Conservation (phyloP, 2,113 vertebrate species). For the Lycocorax pyrrhopterus region DNA sequence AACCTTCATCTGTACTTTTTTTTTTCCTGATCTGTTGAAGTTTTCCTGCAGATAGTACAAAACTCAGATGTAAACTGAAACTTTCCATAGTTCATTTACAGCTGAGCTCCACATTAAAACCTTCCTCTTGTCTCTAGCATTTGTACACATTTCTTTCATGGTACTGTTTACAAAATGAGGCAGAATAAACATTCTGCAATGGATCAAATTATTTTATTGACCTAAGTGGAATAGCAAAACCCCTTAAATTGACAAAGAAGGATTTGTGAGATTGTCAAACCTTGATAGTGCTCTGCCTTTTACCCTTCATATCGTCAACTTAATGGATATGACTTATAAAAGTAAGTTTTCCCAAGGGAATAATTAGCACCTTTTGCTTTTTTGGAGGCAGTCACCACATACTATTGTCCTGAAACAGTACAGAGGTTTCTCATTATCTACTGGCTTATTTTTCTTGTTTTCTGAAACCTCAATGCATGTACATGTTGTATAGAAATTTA, state of each 20-base stretch:
- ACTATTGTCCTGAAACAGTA: not conserved
- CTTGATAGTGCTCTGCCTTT: not conserved
- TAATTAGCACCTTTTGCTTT: not conserved
- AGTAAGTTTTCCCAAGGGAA: not conserved
- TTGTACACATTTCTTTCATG: not conserved
- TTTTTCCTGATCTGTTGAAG: not conserved
- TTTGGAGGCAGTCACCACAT: not conserved
- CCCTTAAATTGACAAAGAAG: not conserved
- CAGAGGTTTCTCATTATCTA: not conserved
- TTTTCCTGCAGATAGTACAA: not conserved
- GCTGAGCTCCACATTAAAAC: accelerated
- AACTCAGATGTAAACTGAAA: not conserved
- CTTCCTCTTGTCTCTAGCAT: not conserved
- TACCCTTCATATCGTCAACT: not conserved
- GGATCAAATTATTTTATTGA: not conserved
- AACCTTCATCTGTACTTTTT: not conserved
- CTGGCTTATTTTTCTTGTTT: not conserved
- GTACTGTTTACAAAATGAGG: not conserved
- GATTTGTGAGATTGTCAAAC: not conserved
- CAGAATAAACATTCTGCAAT: not conserved
- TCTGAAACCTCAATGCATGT: not conserved
- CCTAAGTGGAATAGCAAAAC: not conserved
- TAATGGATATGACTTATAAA: not conserved
- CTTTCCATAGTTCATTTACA: not conserved
- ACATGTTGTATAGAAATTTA: not conserved